phyloP scores from a whole-genome alignment of 2,888 invertebrate genomes.

The Bombyx huttoni region DNA sequence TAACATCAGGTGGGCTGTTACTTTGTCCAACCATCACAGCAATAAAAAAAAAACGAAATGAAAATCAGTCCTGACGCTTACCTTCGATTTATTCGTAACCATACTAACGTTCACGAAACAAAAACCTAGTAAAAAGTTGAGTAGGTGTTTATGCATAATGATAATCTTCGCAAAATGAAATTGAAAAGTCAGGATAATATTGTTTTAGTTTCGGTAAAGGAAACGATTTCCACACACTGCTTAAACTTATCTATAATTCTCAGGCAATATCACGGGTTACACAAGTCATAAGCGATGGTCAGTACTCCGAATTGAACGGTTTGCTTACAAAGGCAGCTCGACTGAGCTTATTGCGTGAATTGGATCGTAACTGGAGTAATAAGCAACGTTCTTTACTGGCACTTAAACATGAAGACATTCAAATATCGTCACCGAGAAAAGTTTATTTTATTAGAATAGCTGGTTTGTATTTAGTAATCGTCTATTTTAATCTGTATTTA shows the following conservation, averaged over 20 bases:
- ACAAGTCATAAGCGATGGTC: constrained; percentile 48
- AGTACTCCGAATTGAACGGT: constrained; percentile 47
- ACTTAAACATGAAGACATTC: constrained; percentile 47
- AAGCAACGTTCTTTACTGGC: constrained; percentile 42
- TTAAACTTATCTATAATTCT: background rate
- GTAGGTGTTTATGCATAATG: too few relatives aligned
- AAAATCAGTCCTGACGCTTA: too few relatives aligned
- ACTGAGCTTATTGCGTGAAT: constrained; percentile 45
- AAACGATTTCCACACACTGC: too few relatives aligned
- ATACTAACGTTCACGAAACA: too few relatives aligned
- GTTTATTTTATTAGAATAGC: constrained; percentile 62
- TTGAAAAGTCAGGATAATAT: too few relatives aligned
- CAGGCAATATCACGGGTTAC: constrained; percentile 62
- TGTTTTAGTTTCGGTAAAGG: too few relatives aligned
- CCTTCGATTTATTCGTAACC: too few relatives aligned
- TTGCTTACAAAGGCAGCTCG: constrained; percentile 57
- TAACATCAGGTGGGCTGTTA: too few relatives aligned
- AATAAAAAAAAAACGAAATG: too few relatives aligned
- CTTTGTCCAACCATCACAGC: too few relatives aligned
- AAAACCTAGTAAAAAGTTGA: too few relatives aligned
- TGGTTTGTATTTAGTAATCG: constrained; percentile 25
- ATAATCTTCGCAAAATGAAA: too few relatives aligned
- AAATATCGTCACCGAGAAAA: constrained; percentile 58
- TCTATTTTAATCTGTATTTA: background rate
- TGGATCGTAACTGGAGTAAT: constrained; percentile 54